Percentiles rank a stretch among this genome's conserved stretches.
Conservation (phyloP, 2,797 vertebrate genomes). For the Zalophus californianus region DNA sequence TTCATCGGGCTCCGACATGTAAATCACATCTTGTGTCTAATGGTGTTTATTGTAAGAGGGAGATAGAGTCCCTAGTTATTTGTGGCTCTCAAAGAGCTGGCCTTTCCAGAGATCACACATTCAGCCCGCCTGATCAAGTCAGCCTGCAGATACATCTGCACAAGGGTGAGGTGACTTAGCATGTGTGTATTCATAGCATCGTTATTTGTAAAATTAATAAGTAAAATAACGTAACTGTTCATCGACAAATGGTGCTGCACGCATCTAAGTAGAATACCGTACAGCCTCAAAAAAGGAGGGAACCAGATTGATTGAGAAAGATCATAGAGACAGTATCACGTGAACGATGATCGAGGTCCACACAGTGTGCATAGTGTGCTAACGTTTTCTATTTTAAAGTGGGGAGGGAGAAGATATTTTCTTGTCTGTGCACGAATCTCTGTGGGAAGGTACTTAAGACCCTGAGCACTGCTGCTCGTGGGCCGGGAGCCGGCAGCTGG, state of each 20-base stretch:
- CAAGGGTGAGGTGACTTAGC: neutral
- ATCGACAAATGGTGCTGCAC: rapidly evolving
- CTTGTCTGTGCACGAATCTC: neutral
- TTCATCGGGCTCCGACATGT: rapidly evolving
- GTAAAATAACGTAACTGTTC: no score
- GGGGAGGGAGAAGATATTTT: neutral
- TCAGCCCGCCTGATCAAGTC: neutral
- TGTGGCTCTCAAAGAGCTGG: neutral
- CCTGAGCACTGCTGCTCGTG: no score
- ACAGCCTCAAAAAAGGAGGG: neutral
- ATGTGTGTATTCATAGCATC: neutral
- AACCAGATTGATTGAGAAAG: neutral
- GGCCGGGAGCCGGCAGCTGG: neutral
- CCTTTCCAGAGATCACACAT: neutral
- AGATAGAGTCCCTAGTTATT: neutral
- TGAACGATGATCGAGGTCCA: neutral
- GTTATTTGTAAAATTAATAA: neutral
- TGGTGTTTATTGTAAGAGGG: neutral
- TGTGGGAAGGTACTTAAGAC: neutral
- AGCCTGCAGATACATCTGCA: neutral
- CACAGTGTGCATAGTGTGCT: rapidly evolving
- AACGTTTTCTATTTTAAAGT: rapidly evolving
- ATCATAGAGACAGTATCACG: no score
- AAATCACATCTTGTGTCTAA: neutral
- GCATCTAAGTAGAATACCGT: rapidly evolving